Conservation (phyloP, 2,113 vertebrate genomes). For the Corapipo altera region DNA sequence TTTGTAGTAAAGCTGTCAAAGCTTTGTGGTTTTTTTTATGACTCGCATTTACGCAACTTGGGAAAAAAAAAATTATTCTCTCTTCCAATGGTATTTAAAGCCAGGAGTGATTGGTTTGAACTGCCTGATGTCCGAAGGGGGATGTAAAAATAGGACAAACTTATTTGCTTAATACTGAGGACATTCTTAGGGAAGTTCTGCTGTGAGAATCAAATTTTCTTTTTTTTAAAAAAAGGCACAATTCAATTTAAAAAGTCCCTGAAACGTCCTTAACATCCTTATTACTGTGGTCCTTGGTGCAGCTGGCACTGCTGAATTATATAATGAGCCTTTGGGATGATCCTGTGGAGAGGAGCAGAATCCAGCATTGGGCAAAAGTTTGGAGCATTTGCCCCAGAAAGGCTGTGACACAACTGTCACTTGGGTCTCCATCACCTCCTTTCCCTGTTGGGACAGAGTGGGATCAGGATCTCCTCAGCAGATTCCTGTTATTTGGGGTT, state of each 20-base stretch:
- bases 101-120: background rate
- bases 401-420: background rate
- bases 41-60: conserved; percentile 33
- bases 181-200: background rate
- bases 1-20: conserved; percentile 66
- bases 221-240: fast-evolving
- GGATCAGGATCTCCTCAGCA: background rate
- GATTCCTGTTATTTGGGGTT: fast-evolving
- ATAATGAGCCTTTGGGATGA: background rate
- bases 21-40: conserved; percentile 25
- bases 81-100: conserved; percentile 1
- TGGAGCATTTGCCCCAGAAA: background rate
- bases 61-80: background rate
- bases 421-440: background rate
- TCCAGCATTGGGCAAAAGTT: fast-evolving
- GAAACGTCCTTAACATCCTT: background rate
- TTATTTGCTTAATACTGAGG: background rate
- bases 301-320: background rate
- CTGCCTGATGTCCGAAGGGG: background rate
- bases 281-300: background rate
- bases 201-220: background rate
- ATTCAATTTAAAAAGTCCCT: background rate
- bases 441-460: background rate
- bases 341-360: background rate
- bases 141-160: background rate